Conservation (phyloP, 2,113 vertebrate species). For the Bagarius yarrelli region DNA sequence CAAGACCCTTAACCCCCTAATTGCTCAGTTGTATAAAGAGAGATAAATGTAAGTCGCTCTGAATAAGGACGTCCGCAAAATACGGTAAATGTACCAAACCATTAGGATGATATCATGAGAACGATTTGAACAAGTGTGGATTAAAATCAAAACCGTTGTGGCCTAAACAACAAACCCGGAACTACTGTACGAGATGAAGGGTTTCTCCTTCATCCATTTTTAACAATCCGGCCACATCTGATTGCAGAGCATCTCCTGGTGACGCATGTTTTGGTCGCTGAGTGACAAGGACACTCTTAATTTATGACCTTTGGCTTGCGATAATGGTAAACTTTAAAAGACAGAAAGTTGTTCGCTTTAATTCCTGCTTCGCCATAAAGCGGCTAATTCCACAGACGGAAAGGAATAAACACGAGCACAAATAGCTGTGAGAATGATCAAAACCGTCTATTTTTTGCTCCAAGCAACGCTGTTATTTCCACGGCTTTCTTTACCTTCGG, state of each 20-base stretch:
- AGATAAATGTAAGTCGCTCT: too few relatives aligned
- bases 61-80: too few relatives aligned
- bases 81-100: too few relatives aligned
- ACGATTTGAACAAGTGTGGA: neutral
- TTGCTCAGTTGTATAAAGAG: too few relatives aligned
- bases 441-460: constrained; percentile 70
- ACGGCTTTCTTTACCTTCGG: constrained; percentile 69
- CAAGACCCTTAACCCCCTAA: too few relatives aligned
- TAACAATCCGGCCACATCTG: constrained; percentile 68
- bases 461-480: constrained; percentile 69
- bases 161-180: constrained; percentile 25
- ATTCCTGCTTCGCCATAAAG: constrained; percentile 64
- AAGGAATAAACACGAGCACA: constrained; percentile 63
- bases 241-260: constrained; percentile 64
- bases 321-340: constrained; percentile 74
- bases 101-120: neutral
- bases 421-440: constrained; percentile 70
- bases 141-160: neutral
- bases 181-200: constrained; percentile 53
- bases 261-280: constrained; percentile 67
- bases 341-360: constrained; percentile 63
- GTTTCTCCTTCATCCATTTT: constrained; percentile 60
- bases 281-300: constrained; percentile 71
- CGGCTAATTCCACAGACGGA: constrained; percentile 70
- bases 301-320: constrained; percentile 67